Conservation (phyloP, 2,113 vertebrate genomes). For the Balaeniceps rex region DNA sequence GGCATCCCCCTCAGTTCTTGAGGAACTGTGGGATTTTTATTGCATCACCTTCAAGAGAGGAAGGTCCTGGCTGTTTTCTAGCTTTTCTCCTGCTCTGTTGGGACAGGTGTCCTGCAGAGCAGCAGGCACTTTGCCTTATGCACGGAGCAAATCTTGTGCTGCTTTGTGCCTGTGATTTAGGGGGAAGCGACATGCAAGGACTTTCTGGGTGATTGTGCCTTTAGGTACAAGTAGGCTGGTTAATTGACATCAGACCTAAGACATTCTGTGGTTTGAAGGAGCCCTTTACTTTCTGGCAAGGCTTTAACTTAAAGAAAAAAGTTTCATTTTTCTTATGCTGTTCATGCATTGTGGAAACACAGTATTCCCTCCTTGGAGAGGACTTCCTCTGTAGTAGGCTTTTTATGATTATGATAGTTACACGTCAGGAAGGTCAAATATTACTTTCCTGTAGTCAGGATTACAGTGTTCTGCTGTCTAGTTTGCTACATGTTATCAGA, state of each 20-base stretch:
- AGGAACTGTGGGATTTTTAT: background rate
- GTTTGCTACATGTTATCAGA: background rate
- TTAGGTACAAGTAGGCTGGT: background rate
- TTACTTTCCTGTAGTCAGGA: background rate
- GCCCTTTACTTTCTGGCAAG: background rate
- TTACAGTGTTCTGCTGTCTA: background rate
- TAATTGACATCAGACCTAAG: background rate
- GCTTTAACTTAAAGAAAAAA: background rate
- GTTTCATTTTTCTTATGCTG: background rate
- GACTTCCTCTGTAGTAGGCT: background rate
- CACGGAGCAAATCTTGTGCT: background rate
- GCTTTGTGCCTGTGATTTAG: background rate
- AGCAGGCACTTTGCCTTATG: background rate
- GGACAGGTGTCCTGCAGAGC: background rate
- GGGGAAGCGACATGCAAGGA: background rate
- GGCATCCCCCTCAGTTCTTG: background rate
- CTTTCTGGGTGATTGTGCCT: background rate
- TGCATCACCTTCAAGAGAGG: background rate
- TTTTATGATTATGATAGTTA: background rate
- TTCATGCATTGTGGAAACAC: background rate
- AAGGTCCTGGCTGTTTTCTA: background rate
- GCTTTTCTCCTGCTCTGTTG: background rate
- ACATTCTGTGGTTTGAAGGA: background rate
- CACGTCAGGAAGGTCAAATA: background rate
- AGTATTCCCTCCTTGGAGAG: background rate